These are phyloP conservation scores for Torymus tubicola DNA, from an alignment of 2,888 invertebrate species.

Conservation along the genomic window DNA sequence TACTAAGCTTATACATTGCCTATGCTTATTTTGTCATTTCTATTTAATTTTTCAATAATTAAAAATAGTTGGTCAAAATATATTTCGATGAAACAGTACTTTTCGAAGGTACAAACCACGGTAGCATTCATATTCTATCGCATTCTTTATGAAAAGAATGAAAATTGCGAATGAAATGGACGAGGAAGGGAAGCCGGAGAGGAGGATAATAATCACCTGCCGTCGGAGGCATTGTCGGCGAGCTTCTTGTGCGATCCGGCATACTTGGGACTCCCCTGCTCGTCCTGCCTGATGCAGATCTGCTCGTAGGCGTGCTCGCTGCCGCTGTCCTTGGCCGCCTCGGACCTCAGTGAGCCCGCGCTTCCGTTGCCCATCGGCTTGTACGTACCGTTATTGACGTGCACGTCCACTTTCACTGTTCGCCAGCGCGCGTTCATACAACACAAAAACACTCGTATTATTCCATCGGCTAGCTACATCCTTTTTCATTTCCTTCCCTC, in stretches of 20 bases:
- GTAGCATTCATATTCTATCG: too few relatives aligned
- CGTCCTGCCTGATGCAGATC: constrained; percentile 63
- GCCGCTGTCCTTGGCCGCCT: constrained; percentile 63
- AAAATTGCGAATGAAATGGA: neutral
- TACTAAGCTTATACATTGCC: too few relatives aligned
- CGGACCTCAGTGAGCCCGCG: constrained; percentile 63
- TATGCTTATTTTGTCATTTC: too few relatives aligned
- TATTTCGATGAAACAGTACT: too few relatives aligned
- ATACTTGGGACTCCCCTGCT: constrained; percentile 34
- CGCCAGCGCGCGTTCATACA: too few relatives aligned
- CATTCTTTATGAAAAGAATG: neutral
- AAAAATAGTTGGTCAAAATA: too few relatives aligned
- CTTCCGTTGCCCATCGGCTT: constrained; percentile 66
- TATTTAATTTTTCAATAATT: too few relatives aligned
- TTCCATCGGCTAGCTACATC: too few relatives aligned
- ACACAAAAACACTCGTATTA: too few relatives aligned
- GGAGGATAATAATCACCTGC: constrained; percentile 63
- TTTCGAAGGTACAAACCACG: too few relatives aligned
- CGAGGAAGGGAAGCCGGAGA: too few relatives aligned
- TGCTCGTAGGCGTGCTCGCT: constrained; percentile 75
- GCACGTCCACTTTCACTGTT: constrained; percentile 91
- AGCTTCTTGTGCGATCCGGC: constrained; percentile 26
- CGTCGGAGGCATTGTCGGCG: constrained; percentile 68
- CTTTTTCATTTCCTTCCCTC: too few relatives aligned
- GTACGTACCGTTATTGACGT: constrained; percentile 75